Evolutionary conservation across 2,113 vertebrate species (phyloP).

Genomic region (Polypterus senegalus): DNA sequence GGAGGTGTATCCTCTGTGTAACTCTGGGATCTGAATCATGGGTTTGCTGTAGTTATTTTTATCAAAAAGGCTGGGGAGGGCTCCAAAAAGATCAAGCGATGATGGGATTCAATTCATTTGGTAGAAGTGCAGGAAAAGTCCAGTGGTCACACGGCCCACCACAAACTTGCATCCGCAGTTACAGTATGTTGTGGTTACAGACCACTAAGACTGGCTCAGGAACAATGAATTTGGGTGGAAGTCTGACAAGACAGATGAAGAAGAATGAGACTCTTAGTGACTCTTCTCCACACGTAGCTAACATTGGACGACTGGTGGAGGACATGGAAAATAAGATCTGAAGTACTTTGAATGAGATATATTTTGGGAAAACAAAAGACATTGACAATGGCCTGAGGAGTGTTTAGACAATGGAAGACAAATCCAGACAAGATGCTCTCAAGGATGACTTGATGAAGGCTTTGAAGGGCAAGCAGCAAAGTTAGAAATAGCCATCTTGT

Average conservation of each 20-base stretch:
- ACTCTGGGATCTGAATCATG: constrained; percentile 98
- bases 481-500: too few species aligned
- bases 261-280: constrained; percentile 92
- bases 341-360: too few species aligned
- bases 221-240: constrained; percentile 96
- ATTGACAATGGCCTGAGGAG: too few species aligned
- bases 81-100: constrained; percentile 98
- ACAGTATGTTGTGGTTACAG: constrained; percentile 98
- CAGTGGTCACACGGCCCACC: constrained; percentile 93
- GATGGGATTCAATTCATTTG: constrained; percentile 98
- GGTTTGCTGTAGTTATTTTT: constrained; percentile 96
- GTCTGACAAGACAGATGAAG: constrained; percentile 98
- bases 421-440: constrained; percentile 72
- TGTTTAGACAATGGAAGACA: too few species aligned
- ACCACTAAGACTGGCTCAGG: constrained; percentile 92
- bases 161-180: constrained; percentile 97
- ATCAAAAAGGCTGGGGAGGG: constrained; percentile 98
- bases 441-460: too few species aligned
- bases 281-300: constrained; percentile 92
- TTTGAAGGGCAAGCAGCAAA: too few species aligned
- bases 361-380: too few species aligned
- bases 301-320: constrained; percentile 94
- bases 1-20: constrained; percentile 96
- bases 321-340: too few species aligned
- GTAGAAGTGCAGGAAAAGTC: constrained; percentile 99